Conservation (phyloP, 2,113 vertebrate species). For the Ornithorhynchus anatinus region DNA sequence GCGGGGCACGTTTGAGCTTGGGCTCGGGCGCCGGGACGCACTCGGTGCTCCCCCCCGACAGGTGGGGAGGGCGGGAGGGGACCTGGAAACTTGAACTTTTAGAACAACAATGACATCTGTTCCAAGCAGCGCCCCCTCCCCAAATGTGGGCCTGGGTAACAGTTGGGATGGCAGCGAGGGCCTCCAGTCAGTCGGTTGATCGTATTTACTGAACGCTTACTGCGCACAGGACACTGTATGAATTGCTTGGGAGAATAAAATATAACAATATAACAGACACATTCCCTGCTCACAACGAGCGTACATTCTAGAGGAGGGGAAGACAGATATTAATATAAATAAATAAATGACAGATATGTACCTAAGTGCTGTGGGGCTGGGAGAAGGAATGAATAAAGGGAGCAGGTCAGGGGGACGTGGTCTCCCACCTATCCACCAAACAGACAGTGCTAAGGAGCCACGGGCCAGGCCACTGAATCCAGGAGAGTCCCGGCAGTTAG, state of each 20-base stretch:
- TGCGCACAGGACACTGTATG: too few relatives aligned
- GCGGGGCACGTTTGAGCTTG: constrained; percentile 64
- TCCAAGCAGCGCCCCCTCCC: background rate
- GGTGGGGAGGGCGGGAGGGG: constrained; percentile 50
- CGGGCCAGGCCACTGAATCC: background rate
- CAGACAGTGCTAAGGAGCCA: background rate
- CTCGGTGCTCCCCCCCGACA: constrained; percentile 32
- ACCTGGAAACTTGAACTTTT: constrained; percentile 61
- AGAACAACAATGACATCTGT: constrained; percentile 43
- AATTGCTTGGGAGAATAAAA: too few relatives aligned
- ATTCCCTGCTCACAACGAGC: too few relatives aligned
- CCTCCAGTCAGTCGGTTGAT: too few relatives aligned
- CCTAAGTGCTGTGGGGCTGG: too few relatives aligned
- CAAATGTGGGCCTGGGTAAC: constrained; percentile 33
- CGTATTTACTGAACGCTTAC: too few relatives aligned
- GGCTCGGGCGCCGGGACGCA: constrained; percentile 48
- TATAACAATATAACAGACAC: too few relatives aligned
- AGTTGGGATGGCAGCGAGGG: background rate
- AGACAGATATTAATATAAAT: too few relatives aligned
- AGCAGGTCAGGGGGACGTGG: fast-evolving
- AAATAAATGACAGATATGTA: too few relatives aligned
- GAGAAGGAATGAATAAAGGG: too few relatives aligned
- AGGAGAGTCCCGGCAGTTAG: background rate
- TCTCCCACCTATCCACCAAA: background rate
- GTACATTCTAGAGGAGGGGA: too few relatives aligned